These are phyloP conservation scores for Leuciscus idus DNA, from an alignment of 2,113 vertebrate species.

Conservation along the genomic window DNA sequence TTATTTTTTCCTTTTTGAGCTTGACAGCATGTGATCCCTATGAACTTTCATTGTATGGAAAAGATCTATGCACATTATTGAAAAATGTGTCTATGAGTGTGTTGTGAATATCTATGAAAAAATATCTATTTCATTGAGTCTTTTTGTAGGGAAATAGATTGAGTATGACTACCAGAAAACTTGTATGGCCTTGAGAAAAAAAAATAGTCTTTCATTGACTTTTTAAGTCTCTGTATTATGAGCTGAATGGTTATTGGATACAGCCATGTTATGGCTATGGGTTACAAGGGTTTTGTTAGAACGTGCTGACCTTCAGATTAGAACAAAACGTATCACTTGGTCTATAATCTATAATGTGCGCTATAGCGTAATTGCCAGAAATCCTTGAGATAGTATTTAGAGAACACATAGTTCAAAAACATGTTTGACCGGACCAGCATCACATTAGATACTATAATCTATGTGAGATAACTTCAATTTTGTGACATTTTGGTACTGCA, in stretches of 20 bases:
- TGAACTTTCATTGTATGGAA: not conserved
- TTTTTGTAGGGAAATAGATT: not conserved
- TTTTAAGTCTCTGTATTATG: not conserved
- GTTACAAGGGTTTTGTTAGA: not conserved
- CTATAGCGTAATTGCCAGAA: not conserved
- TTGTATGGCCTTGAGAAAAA: not conserved
- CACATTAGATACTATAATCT: not conserved
- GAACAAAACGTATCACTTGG: not conserved
- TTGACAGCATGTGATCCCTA: not conserved
- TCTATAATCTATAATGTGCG: not conserved
- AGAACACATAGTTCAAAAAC: not conserved
- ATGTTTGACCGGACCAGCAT: not conserved
- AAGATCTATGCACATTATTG: not conserved
- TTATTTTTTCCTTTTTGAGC: not conserved
- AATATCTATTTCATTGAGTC: not conserved
- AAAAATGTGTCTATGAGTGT: not conserved
- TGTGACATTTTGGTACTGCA: not conserved
- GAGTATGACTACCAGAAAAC: not conserved
- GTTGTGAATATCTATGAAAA: not conserved
- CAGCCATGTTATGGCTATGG: not conserved
- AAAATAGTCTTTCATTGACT: not conserved
- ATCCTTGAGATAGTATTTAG: not conserved
- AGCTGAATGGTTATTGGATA: not conserved
- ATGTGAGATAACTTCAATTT: not conserved
- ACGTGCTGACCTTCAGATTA: not conserved